Evolutionary conservation across 2,113 vertebrate genomes (phyloP).

Genomic region (Atractosteus spatula): DNA sequence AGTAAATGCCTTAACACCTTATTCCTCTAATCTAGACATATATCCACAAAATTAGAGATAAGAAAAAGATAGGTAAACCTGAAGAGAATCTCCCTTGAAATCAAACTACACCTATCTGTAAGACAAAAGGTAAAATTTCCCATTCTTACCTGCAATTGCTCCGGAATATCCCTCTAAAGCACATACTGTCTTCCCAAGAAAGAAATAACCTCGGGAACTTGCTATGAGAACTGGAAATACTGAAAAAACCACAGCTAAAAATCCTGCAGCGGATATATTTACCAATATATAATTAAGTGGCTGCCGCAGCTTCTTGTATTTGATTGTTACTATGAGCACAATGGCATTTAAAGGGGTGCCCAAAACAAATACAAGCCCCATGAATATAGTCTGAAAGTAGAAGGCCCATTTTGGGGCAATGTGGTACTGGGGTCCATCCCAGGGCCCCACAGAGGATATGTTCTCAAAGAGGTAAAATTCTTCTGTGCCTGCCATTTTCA

Average conservation of each 20-base stretch:
- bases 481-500: slow-evolving; percentile 62
- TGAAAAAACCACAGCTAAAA: slow-evolving; percentile 67
- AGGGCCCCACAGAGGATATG: slow-evolving; percentile 61
- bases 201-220: slow-evolving; percentile 65
- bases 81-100: neutral
- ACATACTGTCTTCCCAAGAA: slow-evolving; percentile 67
- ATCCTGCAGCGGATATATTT: slow-evolving; percentile 67
- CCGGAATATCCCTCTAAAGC: slow-evolving; percentile 64
- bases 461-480: slow-evolving; percentile 76
- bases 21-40: no score
- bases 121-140: neutral
- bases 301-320: slow-evolving; percentile 75
- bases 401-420: slow-evolving; percentile 76
- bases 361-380: slow-evolving; percentile 68
- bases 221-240: slow-evolving; percentile 69
- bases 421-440: slow-evolving; percentile 79
- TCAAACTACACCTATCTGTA: neutral
- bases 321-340: slow-evolving; percentile 66
- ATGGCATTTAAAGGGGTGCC: slow-evolving; percentile 69
- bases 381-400: slow-evolving; percentile 71
- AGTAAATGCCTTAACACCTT: no score
- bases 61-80: neutral
- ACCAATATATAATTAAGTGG: slow-evolving; percentile 81
- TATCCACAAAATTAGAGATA: no score
- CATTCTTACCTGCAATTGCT: slow-evolving; percentile 43